Evolutionary conservation across 2,888 invertebrate species (phyloP), one percentile per base, ranked within the genome.

Genomic region (Junonia oenone): DNA sequence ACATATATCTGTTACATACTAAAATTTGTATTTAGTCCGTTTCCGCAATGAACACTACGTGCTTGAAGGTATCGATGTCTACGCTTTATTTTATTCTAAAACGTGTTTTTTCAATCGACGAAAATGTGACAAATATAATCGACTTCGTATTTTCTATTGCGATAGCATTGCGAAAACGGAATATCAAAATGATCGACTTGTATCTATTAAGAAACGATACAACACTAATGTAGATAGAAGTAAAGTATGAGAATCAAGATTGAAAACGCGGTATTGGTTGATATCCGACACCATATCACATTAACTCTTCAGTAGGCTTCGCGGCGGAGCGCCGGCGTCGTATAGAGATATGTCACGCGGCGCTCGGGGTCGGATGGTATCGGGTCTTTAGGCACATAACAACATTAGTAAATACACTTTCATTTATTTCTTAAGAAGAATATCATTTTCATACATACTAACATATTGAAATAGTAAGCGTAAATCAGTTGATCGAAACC

Each of bases 401-500:
- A 72, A 75, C 75, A 73, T 75, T 55, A 79, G 72, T 80, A 76
- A 78, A 77, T 79, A 71, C 63, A 71, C 75, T 70, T 79, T 81
- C 69, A 77, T 73, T 71, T 76, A 67, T 75, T 65, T 74, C 78
- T 81, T 82, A 87, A 55, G 74, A 81, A 82, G 77, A 81, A 76
- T 81, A 81, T 78, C 75, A 72, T 73, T 78, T 75, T 73, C 46
- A 55, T 61, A 58, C 40, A 83, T 70, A 78, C 81, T 87, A 84
- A 76, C 75, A 83, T 86, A 86, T 81, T 79, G 75, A 84, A 83
- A 83, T 89, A 89, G 83, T 89, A 89, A 89, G 89, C 89, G 89
- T 89, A 89, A 83, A 81, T 81, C 78, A 70, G 66, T 77, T 74
- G 72, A 79, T 76, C 78, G 69, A 75, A 76, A 69, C 81, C 73